Evolutionary conservation across 2,113 vertebrate species (phyloP), one percentile per base, ranked within the genome.

Genomic region (Erinaceus europaeus): DNA sequence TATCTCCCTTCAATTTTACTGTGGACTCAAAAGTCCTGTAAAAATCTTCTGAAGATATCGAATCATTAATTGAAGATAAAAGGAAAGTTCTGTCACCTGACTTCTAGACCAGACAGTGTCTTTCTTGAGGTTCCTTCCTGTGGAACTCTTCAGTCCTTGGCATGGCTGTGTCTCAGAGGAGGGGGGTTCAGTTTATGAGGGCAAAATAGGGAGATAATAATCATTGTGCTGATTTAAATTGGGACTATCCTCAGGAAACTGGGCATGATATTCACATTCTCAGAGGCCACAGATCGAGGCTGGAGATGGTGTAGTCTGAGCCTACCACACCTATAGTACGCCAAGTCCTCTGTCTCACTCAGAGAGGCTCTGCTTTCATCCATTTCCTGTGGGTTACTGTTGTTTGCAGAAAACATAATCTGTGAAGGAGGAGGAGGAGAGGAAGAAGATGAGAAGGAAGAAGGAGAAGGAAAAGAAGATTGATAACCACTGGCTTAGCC

Each of bases 321-420:
- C 2, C 23, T 15, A 27, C 14, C 10, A 21, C 2, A 10, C 2
- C 18, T 29, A 2, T 10, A 59, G 5, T 5, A 10, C 6, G 42
- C 69, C 64, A 68, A 3, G 34, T 42, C 36, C 18, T 83, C 65
- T 36, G 1, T 15, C 12, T 72, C 38, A 5, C 2, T 18, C n/a
- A 62, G 25, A 42, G 15, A 4, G 13, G 34, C 2, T 77, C 10
- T 52, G 12, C 6, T 76, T 67, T 27, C 29, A 1, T 34, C 20
- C 50, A 34, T 64, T 82, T 55, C 68, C 9, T 46, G 18, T 46
- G 29, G 11, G 25, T 65, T 55, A 62, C 25, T 4, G 4, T 71
- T 81, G n/a, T n/a, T 53, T 67, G 32, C 38, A 89, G 29, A 89
- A 93, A 69, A 46, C 11, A 23, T 27, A 40, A 48, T 48, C 59